These are phyloP conservation scores for Hydrocynus forskahlii DNA, from an alignment of 2,797 vertebrate genomes.

Conservation along the genomic window DNA sequence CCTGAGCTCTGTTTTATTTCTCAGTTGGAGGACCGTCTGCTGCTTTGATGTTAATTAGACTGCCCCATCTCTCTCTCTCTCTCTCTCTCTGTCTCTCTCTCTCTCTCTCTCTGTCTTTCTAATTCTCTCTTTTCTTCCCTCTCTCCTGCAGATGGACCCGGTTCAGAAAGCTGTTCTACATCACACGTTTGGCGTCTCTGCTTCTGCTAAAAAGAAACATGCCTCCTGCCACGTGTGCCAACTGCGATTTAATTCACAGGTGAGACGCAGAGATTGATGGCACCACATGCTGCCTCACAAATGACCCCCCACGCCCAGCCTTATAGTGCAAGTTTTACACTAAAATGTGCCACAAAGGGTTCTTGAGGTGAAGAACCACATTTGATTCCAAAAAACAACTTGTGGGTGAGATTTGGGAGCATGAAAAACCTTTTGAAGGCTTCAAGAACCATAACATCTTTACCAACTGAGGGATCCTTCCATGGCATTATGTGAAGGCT, in stretches of 20 bases:
- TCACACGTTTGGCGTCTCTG: constrained; percentile 92
- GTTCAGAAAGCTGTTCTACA: constrained; percentile 98
- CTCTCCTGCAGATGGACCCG: constrained; percentile 88
- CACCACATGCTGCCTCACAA: background rate
- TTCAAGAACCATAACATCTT: too few relatives aligned
- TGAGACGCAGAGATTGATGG: constrained; percentile 60
- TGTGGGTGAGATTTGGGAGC: too few relatives aligned
- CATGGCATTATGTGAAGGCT: too few relatives aligned
- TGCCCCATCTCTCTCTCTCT: background rate
- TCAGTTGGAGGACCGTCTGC: constrained; percentile 26
- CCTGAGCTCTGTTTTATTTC: constrained; percentile 39
- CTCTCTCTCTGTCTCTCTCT: constrained; percentile 23
- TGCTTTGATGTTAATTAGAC: constrained; percentile 59
- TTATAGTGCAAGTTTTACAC: background rate
- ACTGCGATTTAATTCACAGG: constrained; percentile 99
- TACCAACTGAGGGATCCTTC: too few relatives aligned
- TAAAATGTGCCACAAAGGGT: too few relatives aligned
- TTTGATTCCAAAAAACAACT: too few relatives aligned
- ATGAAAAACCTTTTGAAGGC: too few relatives aligned
- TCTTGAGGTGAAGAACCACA: too few relatives aligned
- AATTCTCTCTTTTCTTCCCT: constrained; percentile 4
- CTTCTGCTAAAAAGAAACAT: constrained; percentile 90
- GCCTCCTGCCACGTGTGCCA: constrained; percentile 95
- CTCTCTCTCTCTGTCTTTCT: constrained; percentile 40
- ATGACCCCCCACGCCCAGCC: background rate